Evolutionary conservation across 2,797 vertebrate species (phyloP).

Genomic region (Orientallactaga sibirica): DNA sequence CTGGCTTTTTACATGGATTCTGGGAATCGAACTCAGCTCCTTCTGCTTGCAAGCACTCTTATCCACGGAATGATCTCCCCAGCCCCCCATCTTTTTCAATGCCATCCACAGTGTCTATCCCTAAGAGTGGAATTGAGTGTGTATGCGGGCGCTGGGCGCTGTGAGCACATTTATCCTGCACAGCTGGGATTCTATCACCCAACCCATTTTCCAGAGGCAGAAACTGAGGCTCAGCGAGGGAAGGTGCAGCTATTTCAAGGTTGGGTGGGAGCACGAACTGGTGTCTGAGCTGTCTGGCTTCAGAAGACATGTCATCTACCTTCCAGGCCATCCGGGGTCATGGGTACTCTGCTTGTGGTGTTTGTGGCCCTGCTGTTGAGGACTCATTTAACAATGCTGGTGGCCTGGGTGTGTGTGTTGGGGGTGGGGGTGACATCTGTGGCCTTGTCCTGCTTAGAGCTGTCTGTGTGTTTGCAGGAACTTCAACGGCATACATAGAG

Average conservation of each 20-base stretch:
- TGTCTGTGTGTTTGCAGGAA: not conserved
- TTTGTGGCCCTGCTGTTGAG: not conserved
- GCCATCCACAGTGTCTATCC: accelerated
- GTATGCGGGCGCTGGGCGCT: not conserved
- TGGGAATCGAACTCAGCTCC: no score
- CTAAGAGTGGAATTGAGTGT: not conserved
- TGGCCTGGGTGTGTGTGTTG: not conserved
- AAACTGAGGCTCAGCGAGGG: not conserved
- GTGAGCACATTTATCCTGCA: accelerated
- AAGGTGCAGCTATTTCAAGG: not conserved
- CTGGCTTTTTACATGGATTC: no score
- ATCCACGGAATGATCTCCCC: no score
- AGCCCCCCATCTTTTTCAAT: not conserved
- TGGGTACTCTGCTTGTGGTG: not conserved
- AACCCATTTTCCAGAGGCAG: conserved; percentile 8
- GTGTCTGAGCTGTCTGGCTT: not conserved
- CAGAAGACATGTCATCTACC: not conserved
- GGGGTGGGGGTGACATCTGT: not conserved
- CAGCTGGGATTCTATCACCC: not conserved
- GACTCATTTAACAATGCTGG: not conserved
- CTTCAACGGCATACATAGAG: not conserved
- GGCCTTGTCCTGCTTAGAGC: not conserved
- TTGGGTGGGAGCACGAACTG: not conserved
- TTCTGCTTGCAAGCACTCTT: no score
- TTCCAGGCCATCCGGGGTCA: not conserved